Base-by-base conservation (phyloP, 1,140 invertebrate genomes). In the Samia ricini region DNA sequence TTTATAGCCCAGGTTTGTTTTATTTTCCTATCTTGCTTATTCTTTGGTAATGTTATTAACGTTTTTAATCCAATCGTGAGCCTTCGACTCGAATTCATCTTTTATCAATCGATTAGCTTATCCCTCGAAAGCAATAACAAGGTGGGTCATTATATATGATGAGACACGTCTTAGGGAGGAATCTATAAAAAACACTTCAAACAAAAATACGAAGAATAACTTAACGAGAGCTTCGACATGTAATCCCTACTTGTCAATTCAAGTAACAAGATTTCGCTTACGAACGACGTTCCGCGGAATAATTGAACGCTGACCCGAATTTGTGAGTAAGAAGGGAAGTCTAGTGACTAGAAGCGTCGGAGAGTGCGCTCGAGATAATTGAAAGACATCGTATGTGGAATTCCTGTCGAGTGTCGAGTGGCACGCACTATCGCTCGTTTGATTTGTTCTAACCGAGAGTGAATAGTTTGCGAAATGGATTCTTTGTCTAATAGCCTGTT, bases 351-450 rank as follows among this genome's bases (percentile, higher is more conserved):
- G 57, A 61, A 51, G 20, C 42, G 48, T 62, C 56, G 33, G 33
- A 3, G 58, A 81, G 77, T 57, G 70, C 67, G 66, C 82, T 80
- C 64, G 51, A 76, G 66, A 78, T 85, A 85, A 85, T 85, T 85
- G 82, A 83, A 85, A 85, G 74, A 83, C 77, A 85, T 83, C 75
- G 72, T 68, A 62, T 69, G 69, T 77, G 55, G 68, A 81, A 15
- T 20, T 12, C 51, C 22, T 22, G 20, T 21, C 5, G 74, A 64
- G 69, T 56, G 60, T 67, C 72, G 70, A 76, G 26, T 8, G 8
- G 3, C 75, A 81, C 79, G 72, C 67, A 67, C 68, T 75, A 65
- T 69, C 69, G 66, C 72, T 76, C 70, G 71, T 61, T 69, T 57
- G 24, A 24, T 55, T 22, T 24, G 24, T 22, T 55, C 21, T n/a